These are phyloP conservation scores for Acropternis orthonyx DNA, from an alignment of 2,797 vertebrate species.

Conservation along the genomic window DNA sequence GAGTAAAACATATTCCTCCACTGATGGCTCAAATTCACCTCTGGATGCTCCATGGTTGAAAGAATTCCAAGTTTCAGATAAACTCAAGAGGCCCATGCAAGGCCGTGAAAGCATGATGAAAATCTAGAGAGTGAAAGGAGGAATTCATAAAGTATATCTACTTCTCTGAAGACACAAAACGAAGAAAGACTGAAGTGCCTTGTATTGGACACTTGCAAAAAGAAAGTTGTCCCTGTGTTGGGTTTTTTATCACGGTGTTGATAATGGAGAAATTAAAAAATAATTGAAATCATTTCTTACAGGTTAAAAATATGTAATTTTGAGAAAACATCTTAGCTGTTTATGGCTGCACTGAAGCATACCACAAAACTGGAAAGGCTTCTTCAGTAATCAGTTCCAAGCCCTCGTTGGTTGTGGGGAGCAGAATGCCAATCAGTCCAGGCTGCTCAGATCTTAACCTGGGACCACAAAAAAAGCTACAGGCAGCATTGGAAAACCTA, in stretches of 20 bases:
- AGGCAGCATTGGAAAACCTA: background rate
- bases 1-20: background rate
- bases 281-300: background rate
- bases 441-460: background rate
- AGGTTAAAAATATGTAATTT: background rate
- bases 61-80: background rate
- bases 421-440: background rate
- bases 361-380: background rate
- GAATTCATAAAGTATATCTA: background rate
- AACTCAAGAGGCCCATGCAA: background rate
- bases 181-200: background rate
- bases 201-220: background rate
- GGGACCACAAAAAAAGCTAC: background rate
- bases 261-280: background rate
- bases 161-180: background rate
- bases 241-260: fast-evolving
- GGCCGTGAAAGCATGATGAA: background rate
- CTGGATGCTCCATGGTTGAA: background rate
- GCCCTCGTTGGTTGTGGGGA: background rate
- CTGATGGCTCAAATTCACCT: background rate
- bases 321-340: background rate
- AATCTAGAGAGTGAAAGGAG: background rate
- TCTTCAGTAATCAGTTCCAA: background rate
- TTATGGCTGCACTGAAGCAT: background rate
- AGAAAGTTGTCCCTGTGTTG: background rate